Conservation (phyloP, 2,888 invertebrate species). For the Ischnus inquisitorius region DNA sequence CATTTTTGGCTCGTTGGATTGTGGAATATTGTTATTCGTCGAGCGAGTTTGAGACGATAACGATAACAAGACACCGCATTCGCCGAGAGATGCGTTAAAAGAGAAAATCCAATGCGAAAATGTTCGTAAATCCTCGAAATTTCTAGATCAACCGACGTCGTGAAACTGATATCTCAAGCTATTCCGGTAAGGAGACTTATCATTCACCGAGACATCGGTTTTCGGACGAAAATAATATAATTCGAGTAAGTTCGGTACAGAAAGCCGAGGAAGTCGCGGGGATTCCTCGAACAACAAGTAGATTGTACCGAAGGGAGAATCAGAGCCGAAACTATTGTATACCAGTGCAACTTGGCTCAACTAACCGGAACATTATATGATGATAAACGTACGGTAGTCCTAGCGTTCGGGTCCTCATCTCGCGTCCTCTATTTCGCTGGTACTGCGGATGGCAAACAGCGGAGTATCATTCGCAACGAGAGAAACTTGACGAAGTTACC, state of each 20-base stretch:
- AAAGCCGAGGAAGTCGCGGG: slow-evolving; percentile 2
- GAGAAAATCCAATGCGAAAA: too few relatives aligned
- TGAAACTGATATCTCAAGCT: too few relatives aligned
- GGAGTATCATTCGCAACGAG: slow-evolving; percentile 19
- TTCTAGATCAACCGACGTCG: too few relatives aligned
- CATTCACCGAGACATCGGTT: slow-evolving; percentile 12
- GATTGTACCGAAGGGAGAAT: slow-evolving; percentile 10
- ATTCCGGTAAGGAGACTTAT: not conserved
- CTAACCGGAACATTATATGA: slow-evolving; percentile 24
- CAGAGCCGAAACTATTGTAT: slow-evolving; percentile 12
- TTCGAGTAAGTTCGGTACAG: not conserved
- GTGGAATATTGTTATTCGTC: too few relatives aligned
- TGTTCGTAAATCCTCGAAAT: too few relatives aligned
- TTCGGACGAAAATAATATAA: not conserved
- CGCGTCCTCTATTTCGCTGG: not conserved
- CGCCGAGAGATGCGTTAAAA: too few relatives aligned
- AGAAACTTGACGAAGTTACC: slow-evolving; percentile 39
- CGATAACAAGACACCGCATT: too few relatives aligned
- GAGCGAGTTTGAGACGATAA: too few relatives aligned
- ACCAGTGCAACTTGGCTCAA: slow-evolving; percentile 5
- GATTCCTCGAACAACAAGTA: not conserved
- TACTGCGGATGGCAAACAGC: slow-evolving; percentile 38
- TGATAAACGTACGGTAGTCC: slow-evolving; percentile 7
- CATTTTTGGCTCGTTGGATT: not conserved
- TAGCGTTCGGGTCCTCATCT: not conserved